Conservation (phyloP, 1,140 invertebrate species). For the Ceratitis capitata region DNA sequence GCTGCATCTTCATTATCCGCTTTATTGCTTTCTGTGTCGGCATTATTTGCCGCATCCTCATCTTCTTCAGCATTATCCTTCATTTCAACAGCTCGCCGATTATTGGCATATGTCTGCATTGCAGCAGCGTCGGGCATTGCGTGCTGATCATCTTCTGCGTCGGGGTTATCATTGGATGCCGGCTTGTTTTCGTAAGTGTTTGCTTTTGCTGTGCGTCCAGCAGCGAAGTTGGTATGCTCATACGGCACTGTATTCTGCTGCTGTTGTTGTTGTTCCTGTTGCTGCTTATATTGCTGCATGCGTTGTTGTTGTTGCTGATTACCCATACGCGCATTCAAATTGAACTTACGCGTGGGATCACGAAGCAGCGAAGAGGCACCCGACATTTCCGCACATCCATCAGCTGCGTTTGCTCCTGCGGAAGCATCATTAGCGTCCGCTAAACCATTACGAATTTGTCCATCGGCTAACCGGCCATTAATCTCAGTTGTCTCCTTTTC, state of each 20-base stretch:
- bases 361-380: background rate
- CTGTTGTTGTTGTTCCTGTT: slow-evolving; percentile 5
- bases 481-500: slow-evolving; percentile 71
- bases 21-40: slow-evolving; percentile 42
- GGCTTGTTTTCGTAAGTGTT: background rate
- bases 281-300: slow-evolving; percentile 34
- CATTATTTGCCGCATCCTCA: slow-evolving; percentile 8
- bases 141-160: background rate
- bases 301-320: slow-evolving; percentile 46
- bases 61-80: slow-evolving; percentile 7
- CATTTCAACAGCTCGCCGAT: background rate
- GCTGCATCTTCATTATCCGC: slow-evolving; percentile 27
- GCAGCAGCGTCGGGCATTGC: background rate
- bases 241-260: background rate
- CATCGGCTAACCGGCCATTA: slow-evolving; percentile 48
- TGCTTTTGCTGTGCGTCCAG: background rate
- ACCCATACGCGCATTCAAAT: slow-evolving; percentile 50
- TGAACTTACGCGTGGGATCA: slow-evolving; percentile 70
- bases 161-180: background rate
- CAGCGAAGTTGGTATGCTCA: background rate
- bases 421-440: background rate
- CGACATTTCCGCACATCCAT: background rate
- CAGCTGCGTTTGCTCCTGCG: background rate
- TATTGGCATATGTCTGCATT: background rate
- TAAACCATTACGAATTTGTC: background rate